phyloP scores from a whole-genome alignment of 2,113 vertebrate genomes.

The Hippoglossus stenolepis region DNA sequence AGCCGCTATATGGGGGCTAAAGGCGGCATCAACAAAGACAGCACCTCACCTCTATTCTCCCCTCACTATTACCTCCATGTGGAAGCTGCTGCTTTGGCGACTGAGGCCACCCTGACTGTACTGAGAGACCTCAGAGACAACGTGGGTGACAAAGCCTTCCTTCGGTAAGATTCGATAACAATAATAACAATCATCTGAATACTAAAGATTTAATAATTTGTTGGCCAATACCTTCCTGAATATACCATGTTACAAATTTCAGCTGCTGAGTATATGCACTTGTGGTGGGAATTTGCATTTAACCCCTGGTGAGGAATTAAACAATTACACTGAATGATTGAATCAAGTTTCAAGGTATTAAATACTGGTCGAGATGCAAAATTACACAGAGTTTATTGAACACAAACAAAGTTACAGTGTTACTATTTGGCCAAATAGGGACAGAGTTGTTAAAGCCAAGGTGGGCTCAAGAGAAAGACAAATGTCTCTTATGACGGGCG shows the following conservation, averaged over 20 bases:
- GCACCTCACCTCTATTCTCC: conserved; percentile 85
- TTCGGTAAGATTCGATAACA: conserved; percentile 75
- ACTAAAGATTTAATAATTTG: not conserved
- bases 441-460: too few relatives aligned
- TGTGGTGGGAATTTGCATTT: too few relatives aligned
- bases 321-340: too few relatives aligned
- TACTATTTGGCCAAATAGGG: too few relatives aligned
- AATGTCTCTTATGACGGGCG: too few relatives aligned
- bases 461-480: too few relatives aligned
- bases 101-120: conserved; percentile 82
- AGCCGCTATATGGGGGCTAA: conserved; percentile 80
- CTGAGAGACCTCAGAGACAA: conserved; percentile 82
- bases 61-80: conserved; percentile 87
- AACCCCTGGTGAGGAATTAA: too few relatives aligned
- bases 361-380: too few relatives aligned
- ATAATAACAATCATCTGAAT: not conserved
- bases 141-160: conserved; percentile 81
- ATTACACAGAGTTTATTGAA: too few relatives aligned
- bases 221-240: not conserved
- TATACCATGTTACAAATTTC: not conserved
- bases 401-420: too few relatives aligned
- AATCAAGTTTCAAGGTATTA: too few relatives aligned
- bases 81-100: conserved; percentile 84
- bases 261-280: not conserved
- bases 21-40: conserved; percentile 92